Evolutionary conservation across 64 coral and sea anemone species (phyloP).

Genomic region (Stichodactyla mertensii): DNA sequence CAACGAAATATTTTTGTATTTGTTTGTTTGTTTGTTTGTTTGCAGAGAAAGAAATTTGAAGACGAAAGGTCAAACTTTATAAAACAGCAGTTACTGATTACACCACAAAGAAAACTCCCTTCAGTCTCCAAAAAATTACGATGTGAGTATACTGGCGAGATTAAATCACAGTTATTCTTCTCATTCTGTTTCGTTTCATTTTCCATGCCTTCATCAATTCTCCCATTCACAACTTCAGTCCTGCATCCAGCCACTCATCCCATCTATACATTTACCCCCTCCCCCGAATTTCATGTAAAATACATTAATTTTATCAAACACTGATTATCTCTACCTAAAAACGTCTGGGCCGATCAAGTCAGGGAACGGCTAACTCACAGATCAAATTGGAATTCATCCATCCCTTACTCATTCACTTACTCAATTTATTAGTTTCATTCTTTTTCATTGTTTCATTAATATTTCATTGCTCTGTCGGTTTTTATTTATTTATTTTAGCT

Average conservation of each 20-base stretch:
- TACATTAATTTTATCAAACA: no score
- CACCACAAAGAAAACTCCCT: slow-evolving; percentile 33
- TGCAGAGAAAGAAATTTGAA: slow-evolving; percentile 58
- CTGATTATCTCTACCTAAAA: no score
- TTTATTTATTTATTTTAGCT: slow-evolving; percentile 25
- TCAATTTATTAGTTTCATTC: no score
- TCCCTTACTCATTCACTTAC: no score
- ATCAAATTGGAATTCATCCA: no score
- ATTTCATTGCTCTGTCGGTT: background rate
- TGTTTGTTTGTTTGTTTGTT: background rate
- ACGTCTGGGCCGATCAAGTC: no score
- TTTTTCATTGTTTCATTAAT: background rate
- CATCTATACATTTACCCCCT: background rate
- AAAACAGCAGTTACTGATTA: slow-evolving; percentile 43
- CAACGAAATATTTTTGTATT: background rate
- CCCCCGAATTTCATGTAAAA: no score
- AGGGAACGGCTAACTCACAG: no score
- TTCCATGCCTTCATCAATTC: background rate
- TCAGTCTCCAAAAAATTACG: slow-evolving; percentile 6
- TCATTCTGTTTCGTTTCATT: background rate
- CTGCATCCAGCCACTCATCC: background rate
- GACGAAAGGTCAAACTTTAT: slow-evolving; percentile 46
- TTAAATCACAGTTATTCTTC: background rate
- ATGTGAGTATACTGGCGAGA: slow-evolving; percentile 15
- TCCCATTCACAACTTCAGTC: background rate